These are phyloP conservation scores for Ceratina japonica DNA, from an alignment of 1,140 invertebrate species.

Conservation along the genomic window DNA sequence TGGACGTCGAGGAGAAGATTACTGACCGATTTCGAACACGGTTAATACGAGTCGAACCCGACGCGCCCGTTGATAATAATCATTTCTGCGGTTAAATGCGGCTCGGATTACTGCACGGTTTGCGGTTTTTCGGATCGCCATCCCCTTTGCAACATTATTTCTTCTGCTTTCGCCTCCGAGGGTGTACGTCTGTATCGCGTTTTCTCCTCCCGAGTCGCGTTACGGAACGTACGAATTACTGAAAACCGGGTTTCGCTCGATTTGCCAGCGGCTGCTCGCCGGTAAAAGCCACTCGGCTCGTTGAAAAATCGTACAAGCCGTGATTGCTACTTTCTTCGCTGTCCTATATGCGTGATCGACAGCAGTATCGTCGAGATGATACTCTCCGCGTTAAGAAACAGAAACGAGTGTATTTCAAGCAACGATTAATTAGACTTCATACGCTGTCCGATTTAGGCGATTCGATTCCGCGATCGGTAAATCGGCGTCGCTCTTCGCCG, in stretches of 20 bases:
- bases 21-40: conserved; percentile 55
- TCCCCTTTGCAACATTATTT: neutral
- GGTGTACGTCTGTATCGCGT: too few species aligned
- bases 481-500: neutral
- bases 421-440: too few species aligned
- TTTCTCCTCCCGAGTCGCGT: neutral
- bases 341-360: neutral
- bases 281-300: neutral
- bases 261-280: neutral
- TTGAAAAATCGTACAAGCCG: neutral
- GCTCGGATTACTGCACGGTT: conserved; percentile 72
- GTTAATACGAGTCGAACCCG: conserved; percentile 48
- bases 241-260: neutral
- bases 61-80: conserved; percentile 67
- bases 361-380: conserved; percentile 51
- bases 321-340: neutral
- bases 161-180: neutral
- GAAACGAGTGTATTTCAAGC: too few species aligned
- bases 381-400: conserved; percentile 32
- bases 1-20: conserved; percentile 49
- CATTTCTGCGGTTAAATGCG: conserved; percentile 73
- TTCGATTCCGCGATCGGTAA: conserved; percentile 66
- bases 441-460: conserved; percentile 70
- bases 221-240: neutral
- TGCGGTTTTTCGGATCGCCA: conserved; percentile 57